Base-by-base conservation (phyloP, 2,113 vertebrate species). In the Colaptes auratus region DNA sequence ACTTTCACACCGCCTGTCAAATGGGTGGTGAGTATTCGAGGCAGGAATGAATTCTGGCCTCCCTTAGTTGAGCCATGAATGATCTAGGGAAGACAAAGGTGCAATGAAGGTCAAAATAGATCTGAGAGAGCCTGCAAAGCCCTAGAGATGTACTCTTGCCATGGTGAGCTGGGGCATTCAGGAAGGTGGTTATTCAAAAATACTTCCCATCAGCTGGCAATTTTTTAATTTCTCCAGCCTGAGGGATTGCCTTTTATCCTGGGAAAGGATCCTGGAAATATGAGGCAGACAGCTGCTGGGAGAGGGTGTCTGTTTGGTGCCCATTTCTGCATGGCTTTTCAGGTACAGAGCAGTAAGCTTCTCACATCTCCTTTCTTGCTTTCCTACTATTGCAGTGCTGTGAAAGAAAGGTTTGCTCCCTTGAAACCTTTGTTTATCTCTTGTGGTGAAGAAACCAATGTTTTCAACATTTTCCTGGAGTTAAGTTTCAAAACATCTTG, bases 41-140 rank as follows among this genome's bases (percentile, higher is more conserved):
- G 44, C 39, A 76, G 76, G 56, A 92, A 80, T 69, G 55, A 76
- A 69, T 88, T 88, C 82, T 96, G 82, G 44, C 66, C 82, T 95
- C 50, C 18, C 50, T 65, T 52, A 69, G 25, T 18, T 84, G 86
- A 91, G 90, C 77, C 48, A 18, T 59, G 31, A 86, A 35, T 90
- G 80, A 39, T 89, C 31, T 36, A 81, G 44, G 44, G 21, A 93
- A 83, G 58, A 64, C 58, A 91, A 9, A 27, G 46, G 74, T 88
- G 61, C 65, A 77, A 6, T 24, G 80, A 80, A 86, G 60, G 69
- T 86, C 79, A 91, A 64, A 74, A 74, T 75, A n/a, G 48, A 82
- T 95, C 72, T 69, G 59, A 80, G 69, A 48, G 33, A 74, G 31
- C 48, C 39, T 59, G 3, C 27, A 75, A 81, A 90, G 58, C 64